Evolutionary conservation across 2,797 vertebrate species (phyloP), one percentile per base, ranked within the genome.

Genomic region (Lepus oiostolus): DNA sequence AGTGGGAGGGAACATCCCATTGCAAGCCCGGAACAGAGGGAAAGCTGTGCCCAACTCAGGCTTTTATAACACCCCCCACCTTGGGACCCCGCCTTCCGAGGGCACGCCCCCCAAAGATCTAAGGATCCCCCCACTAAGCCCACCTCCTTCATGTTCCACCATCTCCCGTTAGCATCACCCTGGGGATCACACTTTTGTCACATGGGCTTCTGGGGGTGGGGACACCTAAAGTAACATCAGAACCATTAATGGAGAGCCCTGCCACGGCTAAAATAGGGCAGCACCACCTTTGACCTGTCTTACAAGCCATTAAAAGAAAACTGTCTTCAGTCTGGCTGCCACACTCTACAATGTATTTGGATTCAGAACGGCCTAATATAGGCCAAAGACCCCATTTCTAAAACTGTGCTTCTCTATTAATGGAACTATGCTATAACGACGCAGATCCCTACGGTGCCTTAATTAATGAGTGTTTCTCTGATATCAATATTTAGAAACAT

Each of bases 401-500:
- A 88, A 92, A 47, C 16, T 32, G 28, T 84, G 28, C 16, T 93
- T 93, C 22, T 65, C 21, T 90, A 17, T 87, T 80, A 88, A 71
- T 77, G 70, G 11, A 94, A 91, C 63, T 32, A n/a, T 24, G 2
- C 54, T 88, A 67, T 54, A 75, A 74, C 90, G 24, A 62, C 14
- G 63, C 7, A 5, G 79, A 80, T 80, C 9, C 8, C 30, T 79
- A 50, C 54, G 67, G 68, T 82, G 16, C 1, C 22, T 84, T 76
- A 16, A 52, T 91, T 92, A 82, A 94, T 90, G 74, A 92, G 85
- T 90, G 8, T 17, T 32, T 84, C 74, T 84, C 70, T 67, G 21
- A 88, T 75, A 76, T 42, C 63, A 95, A n/a, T 12, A 88, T 62
- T 92, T 88, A 35, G 52, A 91, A 95, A 87, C 67, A 74, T 58